Base-by-base conservation (phyloP, 2,113 vertebrate genomes). In the Phaetusa simplex region DNA sequence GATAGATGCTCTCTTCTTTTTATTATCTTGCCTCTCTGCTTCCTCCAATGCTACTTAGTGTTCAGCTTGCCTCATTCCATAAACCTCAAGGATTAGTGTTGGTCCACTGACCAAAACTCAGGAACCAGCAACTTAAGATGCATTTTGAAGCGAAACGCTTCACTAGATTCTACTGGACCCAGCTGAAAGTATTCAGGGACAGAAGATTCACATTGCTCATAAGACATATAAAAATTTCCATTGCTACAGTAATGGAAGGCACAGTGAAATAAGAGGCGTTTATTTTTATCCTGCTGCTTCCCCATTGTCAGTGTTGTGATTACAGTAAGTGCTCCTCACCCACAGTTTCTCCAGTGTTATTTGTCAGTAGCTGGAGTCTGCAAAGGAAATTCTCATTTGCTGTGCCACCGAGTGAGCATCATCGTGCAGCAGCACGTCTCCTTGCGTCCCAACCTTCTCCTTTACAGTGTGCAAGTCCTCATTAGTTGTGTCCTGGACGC, bases 271-370 rank as follows among this genome's bases (percentile, higher is more conserved):
- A 74, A 1, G 2, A 93, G 47, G 38, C 50, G 38, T 40, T 92
- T 89, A 69, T 91, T 92, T 95, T 82, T 76, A 82, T 82, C 65
- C 69, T n/a, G 52, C 61, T 79, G 70, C 50, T 84, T 94, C 69
- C 62, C n/a, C 2, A 0, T 13, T 72, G 80, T 73, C 88, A 72
- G 43, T 10, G 24, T 2, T 78, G 43, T 72, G 73, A 95, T 84
- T 82, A 83, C 43, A 79, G 24, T 26, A 76, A 92, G 70, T 21
- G 66, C 53, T 87, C 29, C 62, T 82, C 6, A 1, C 70, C 73
- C 73, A 32, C 85, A 30, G 49, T 18, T 79, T 85, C 81, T 52
- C 42, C 45, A 5, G 18, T 12, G 21, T 36, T 73, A 56, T 16
- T 64, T 88, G 65, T 64, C 76, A 79, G 61, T 2, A 78, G 59